A percentile compares a stretch with the other conserved stretches of the same genome.
These are phyloP conservation scores for Centropyge bicolor DNA, from an alignment of 2,797 vertebrate genomes.

Conservation along the genomic window DNA sequence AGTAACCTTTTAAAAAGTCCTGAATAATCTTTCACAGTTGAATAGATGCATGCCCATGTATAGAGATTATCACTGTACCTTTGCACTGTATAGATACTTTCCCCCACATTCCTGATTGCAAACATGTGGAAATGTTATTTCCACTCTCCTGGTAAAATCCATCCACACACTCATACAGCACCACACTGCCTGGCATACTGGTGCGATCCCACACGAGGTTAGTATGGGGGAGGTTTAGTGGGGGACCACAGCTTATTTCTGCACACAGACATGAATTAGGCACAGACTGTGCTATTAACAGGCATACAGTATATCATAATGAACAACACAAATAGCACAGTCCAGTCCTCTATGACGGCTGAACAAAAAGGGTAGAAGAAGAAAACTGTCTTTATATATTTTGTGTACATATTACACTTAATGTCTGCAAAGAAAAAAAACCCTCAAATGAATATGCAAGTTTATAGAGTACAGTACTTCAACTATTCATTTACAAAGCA, in stretches of 20 bases:
- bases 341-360: not conserved
- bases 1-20: not conserved
- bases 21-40: not conserved
- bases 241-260: slow-evolving; percentile 89
- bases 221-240: slow-evolving; percentile 79
- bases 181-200: slow-evolving; percentile 77
- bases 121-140: slow-evolving; percentile 84
- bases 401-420: not conserved
- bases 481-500: not conserved
- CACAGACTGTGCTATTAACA: slow-evolving; percentile 39
- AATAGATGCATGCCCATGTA: not conserved
- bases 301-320: not conserved
- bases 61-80: slow-evolving; percentile 79
- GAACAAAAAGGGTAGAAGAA: no score
- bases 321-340: slow-evolving; percentile 6
- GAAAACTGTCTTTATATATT: not conserved
- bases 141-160: slow-evolving; percentile 84
- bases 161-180: slow-evolving; percentile 83
- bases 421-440: not conserved
- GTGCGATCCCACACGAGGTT: slow-evolving; percentile 82
- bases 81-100: slow-evolving; percentile 82
- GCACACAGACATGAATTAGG: slow-evolving; percentile 65
- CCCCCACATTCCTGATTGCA: slow-evolving; percentile 83
- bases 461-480: no score
- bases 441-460: not conserved